phyloP scores from a whole-genome alignment of 1,140 invertebrate species.

The Megathymus violae region DNA sequence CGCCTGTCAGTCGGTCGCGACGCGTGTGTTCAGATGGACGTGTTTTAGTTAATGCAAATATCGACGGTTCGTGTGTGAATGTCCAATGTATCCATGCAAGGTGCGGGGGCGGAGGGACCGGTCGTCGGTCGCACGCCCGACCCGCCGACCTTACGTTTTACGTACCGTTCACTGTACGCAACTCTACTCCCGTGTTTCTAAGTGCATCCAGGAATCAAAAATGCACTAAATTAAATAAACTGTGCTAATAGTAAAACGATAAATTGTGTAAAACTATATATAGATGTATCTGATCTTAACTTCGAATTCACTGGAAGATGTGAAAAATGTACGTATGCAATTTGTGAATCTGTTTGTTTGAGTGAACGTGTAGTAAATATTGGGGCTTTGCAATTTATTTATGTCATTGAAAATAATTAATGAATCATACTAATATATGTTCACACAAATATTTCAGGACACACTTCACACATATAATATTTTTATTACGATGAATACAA shows the following conservation, averaged over 20 bases:
- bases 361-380: neutral
- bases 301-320: conserved; percentile 33
- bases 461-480: no score
- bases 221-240: conserved; percentile 52
- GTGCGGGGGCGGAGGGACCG: conserved; percentile 71
- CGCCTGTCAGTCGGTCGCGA: conserved; percentile 51
- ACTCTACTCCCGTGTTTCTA: conserved; percentile 55
- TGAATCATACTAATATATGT: no score
- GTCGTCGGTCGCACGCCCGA: conserved; percentile 67
- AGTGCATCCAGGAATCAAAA: conserved; percentile 58
- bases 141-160: conserved; percentile 77
- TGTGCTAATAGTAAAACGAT: conserved; percentile 43
- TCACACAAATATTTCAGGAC: no score
- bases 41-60: conserved; percentile 29
- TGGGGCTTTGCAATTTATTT: neutral
- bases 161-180: conserved; percentile 75
- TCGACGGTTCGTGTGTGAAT: conserved; percentile 51
- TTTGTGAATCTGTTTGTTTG: conserved; percentile 14
- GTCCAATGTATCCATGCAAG: conserved; percentile 59
- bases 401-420: neutral
- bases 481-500: no score
- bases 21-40: conserved; percentile 43
- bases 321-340: conserved; percentile 54
- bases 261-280: conserved; percentile 41
- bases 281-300: conserved; percentile 49